Evolutionary conservation across 2,113 vertebrate genomes (phyloP).

Genomic region (Plotosus lineatus): DNA sequence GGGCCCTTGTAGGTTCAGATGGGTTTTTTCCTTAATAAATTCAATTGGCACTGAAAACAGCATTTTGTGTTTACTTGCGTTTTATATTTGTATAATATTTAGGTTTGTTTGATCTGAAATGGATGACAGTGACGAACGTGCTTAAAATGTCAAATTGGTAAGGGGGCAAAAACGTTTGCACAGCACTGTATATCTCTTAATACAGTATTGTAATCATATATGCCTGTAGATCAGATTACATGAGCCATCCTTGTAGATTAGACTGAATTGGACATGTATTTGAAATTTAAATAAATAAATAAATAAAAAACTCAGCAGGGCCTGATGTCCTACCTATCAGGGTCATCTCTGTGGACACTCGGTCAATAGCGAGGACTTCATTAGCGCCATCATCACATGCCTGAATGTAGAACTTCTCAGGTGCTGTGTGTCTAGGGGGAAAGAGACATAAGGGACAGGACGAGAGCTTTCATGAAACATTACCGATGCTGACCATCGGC

Average conservation of each 20-base stretch:
- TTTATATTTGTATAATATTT: too few relatives aligned
- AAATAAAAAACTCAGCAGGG: background rate
- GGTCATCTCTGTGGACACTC: slow-evolving; percentile 90
- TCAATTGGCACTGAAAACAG: too few relatives aligned
- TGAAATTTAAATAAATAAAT: background rate
- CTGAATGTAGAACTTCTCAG: slow-evolving; percentile 92
- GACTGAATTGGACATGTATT: background rate
- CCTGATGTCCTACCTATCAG: slow-evolving; percentile 78
- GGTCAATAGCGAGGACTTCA: slow-evolving; percentile 89
- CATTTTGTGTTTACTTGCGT: too few relatives aligned
- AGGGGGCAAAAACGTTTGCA: too few relatives aligned
- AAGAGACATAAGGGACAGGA: background rate
- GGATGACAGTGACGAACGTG: too few relatives aligned
- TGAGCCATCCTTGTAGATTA: background rate
- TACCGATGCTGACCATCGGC: background rate
- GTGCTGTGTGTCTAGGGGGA: slow-evolving; percentile 79
- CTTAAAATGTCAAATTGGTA: too few relatives aligned
- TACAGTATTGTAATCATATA: too few relatives aligned
- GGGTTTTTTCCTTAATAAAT: too few relatives aligned
- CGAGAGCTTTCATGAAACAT: background rate
- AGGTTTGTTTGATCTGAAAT: too few relatives aligned
- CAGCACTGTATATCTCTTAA: too few relatives aligned
- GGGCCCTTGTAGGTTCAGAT: too few relatives aligned
- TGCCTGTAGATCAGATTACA: background rate
- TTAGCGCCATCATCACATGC: slow-evolving; percentile 83